Base-by-base conservation (phyloP, 2,888 invertebrate species). In the Bombyx huttoni region DNA sequence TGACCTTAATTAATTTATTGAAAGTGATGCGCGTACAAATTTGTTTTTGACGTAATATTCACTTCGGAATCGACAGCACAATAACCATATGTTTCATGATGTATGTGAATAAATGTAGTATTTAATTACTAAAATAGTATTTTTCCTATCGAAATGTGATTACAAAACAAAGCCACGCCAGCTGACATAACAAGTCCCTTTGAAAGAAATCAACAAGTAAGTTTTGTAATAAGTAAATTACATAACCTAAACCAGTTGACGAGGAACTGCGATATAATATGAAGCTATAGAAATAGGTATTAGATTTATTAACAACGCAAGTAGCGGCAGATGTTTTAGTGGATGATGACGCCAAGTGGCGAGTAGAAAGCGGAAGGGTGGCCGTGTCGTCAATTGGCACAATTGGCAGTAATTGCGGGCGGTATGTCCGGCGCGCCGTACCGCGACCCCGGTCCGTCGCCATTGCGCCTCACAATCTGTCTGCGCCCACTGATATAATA, bases 341-440 rank as follows among this genome's bases (percentile, higher is more conserved):
- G 61, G 67, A 69, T 70, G 67, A 66, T 65, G 65, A 61, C 64
- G 64, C 60, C 59, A 62, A 56, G 64, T 67, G 63, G 62, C 63
- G 65, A 65, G 75, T 80, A 78, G 77, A 81, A 85, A 85, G 84
- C 85, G 86, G 86, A 86, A 85, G 86, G 85, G 86, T 85, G 86
- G 77, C 78, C 68, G 78, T 72, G 70, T 68, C 73, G 76, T 83
- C 87, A 87, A 88, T 87, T 88, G 87, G 79, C 81, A 73, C 87
- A 89, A 89, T 88, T 89, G 89, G 73, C 72, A 74, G 82, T 84
- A 89, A 89, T 89, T 88, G 89, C 80, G 78, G 80, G 65, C 78
- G 82, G 85, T 73, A 86, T 85, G 88, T 84, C 85, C 86, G 86
- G 85, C 77, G 82, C 63, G 68, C 56, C 77, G 82, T 62, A 67